Evolutionary conservation across 2,113 vertebrate species (phyloP).

Genomic region (Passer montanus): DNA sequence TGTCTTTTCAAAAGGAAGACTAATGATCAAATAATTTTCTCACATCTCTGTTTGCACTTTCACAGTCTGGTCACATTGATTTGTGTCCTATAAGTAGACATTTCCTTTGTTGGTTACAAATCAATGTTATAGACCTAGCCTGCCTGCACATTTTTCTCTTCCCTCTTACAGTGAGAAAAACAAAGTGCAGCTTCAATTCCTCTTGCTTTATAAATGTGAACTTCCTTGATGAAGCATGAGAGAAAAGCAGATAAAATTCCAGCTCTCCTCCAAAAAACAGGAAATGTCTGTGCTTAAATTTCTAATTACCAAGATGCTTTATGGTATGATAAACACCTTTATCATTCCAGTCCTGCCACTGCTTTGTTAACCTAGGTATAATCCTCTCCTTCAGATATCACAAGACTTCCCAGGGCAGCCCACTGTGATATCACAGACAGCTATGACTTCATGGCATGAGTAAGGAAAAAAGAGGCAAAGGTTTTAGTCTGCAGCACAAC

Average conservation of each 20-base stretch:
- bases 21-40: conserved; percentile 80
- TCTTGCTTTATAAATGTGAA: conserved; percentile 53
- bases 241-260: conserved; percentile 42
- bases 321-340: conserved; percentile 36
- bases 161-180: conserved; percentile 49
- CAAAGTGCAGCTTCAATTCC: conserved; percentile 47
- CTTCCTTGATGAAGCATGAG: conserved; percentile 54
- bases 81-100: conserved; percentile 79
- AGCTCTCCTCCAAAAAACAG: conserved; percentile 31
- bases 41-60: conserved; percentile 82
- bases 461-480: conserved; percentile 58
- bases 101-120: conserved; percentile 82
- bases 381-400: conserved; percentile 39
- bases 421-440: conserved; percentile 63
- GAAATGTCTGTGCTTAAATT: conserved; percentile 18
- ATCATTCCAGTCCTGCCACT: neutral
- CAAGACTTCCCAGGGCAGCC: conserved; percentile 43
- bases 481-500: neutral
- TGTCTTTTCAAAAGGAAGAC: conserved; percentile 66
- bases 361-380: conserved; percentile 62
- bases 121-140: conserved; percentile 77
- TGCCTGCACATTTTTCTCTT: conserved; percentile 49
- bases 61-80: conserved; percentile 80
- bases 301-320: conserved; percentile 54
- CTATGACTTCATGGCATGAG: conserved; percentile 64